These are phyloP conservation scores for Ridgeia piscesae DNA, from an alignment of 1,140 invertebrate genomes.

Conservation along the genomic window DNA sequence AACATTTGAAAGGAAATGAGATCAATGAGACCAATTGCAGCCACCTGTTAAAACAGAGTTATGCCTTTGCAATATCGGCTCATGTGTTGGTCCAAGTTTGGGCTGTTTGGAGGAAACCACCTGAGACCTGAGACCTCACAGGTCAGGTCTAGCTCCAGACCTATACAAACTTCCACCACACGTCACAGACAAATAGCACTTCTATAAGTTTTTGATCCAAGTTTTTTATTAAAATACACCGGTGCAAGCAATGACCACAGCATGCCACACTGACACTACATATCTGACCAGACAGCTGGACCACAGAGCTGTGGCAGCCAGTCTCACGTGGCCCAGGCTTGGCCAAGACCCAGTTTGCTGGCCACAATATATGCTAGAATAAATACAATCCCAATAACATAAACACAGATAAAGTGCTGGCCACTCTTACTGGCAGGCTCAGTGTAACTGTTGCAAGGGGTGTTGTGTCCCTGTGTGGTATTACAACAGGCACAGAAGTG, in stretches of 20 bases:
- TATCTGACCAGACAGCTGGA: background rate
- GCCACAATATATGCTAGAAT: background rate
- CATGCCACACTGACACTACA: background rate
- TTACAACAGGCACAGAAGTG: background rate
- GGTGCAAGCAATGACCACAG: background rate
- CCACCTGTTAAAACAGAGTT: background rate
- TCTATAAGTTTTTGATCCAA: background rate
- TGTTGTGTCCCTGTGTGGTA: background rate
- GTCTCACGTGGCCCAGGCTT: background rate
- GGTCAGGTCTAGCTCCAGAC: too few species aligned
- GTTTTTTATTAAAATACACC: background rate
- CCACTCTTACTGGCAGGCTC: background rate
- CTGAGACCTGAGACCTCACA: too few species aligned
- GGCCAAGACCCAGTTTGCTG: background rate
- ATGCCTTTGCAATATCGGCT: background rate
- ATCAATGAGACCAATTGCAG: background rate
- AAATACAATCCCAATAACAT: slow-evolving; percentile 6
- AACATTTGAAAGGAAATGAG: background rate
- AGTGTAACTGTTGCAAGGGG: background rate
- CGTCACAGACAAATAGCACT: background rate
- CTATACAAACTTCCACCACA: background rate
- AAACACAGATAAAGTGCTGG: background rate
- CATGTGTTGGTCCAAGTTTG: too few species aligned
- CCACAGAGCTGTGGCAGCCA: background rate
- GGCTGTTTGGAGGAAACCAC: too few species aligned